These are phyloP conservation scores for Sclerodermus sp. DNA, from an alignment of 2,888 invertebrate genomes.

Conservation along the genomic window DNA sequence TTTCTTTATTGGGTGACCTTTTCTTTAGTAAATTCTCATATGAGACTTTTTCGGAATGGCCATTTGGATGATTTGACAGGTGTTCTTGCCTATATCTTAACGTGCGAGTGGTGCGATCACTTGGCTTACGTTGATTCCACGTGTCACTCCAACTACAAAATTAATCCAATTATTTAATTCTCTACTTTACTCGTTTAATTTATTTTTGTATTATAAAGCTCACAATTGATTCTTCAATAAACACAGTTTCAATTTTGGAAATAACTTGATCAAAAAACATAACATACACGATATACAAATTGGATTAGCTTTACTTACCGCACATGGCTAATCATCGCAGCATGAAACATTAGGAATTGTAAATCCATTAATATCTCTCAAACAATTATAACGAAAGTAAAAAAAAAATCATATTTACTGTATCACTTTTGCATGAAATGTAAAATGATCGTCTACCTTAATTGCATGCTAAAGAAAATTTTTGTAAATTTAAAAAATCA, in stretches of 20 bases:
- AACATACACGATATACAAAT: too few species aligned
- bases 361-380: constrained; percentile 46
- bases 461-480: too few species aligned
- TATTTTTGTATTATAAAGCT: too few species aligned
- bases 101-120: constrained; percentile 33
- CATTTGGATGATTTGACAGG: constrained; percentile 12
- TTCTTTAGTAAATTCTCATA: constrained; percentile 18
- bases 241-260: too few species aligned
- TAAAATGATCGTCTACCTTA: too few species aligned
- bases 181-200: background rate
- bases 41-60: constrained; percentile 15
- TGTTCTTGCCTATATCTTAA: constrained; percentile 29
- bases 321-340: constrained; percentile 61
- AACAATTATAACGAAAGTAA: constrained; percentile 12
- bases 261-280: too few species aligned
- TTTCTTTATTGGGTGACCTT: constrained; percentile 17
- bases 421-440: too few species aligned
- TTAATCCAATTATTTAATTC: constrained; percentile 3
- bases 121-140: constrained; percentile 43
- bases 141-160: constrained; percentile 53
- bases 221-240: too few species aligned
- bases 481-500: too few species aligned
- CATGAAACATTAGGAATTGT: constrained; percentile 59
- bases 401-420: constrained; percentile 2
- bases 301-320: constrained; percentile 56